Base-by-base conservation (phyloP, 2,113 vertebrate species). In the Etheostoma spectabile region DNA sequence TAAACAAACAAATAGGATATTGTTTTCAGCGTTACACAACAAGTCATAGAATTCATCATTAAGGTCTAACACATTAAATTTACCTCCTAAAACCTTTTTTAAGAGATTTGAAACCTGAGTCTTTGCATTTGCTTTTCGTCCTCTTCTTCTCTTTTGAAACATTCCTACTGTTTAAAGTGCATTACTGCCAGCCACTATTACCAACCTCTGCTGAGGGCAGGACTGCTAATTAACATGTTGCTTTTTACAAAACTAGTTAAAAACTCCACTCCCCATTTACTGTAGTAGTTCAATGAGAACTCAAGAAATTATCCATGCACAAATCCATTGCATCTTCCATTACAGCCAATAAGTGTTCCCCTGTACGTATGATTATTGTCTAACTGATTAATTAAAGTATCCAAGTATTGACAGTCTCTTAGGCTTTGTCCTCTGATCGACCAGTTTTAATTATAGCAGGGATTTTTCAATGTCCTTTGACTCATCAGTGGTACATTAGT, bases 381-480 rank as follows among this genome's bases (percentile, higher is more conserved):
- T n/a, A 72, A 62, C 3, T 33, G 56, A 79, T 72, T 48, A 72
- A 72, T 63, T 63, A 8, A 67, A 21, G 65, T 67, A 57, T 62
- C 16, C 30, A 76, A 45, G 19, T 30, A 73, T 46, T 46, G 65
- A 59, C 59, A 59, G 74, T 46, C 46, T 38, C 75, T 66, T 38
- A 13, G 55, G 63, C 38, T 57, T 30, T 76, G 63, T 77, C 70
- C 22, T 83, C 66, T 78, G 38, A 60, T 66, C 27, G 12, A 83
- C 19, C 64, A 77, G 69, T 19, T 71, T 78, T 81, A 83, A 81
- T 91, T 80, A 82, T 86, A 52, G 15, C 70, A 86, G 66, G 52
- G 38, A 74, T 84, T 71, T 30, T 74, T 89, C 82, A 79, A 7
- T 84, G 83, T 86, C 88, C 24, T 59, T 52, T 27, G 62, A 64